These are phyloP conservation scores for Drosophila ustulata DNA, from an alignment of 2,888 invertebrate genomes.

Conservation along the genomic window DNA sequence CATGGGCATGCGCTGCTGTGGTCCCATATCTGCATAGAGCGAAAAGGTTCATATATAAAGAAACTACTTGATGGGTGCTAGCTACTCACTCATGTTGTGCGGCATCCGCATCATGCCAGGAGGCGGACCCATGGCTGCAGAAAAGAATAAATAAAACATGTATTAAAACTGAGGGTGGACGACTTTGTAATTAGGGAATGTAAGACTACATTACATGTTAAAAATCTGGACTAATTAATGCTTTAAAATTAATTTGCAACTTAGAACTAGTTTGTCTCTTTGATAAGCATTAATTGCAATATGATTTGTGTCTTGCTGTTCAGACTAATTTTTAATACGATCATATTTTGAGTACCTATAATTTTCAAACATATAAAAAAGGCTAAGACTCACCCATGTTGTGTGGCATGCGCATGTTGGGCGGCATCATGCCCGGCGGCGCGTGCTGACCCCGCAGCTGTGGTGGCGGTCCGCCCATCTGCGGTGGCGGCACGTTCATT, in stretches of 20 bases:
- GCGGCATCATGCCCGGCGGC: conserved; percentile 74
- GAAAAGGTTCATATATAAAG: too few species aligned
- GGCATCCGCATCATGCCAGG: conserved; percentile 76
- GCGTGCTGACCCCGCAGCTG: conserved; percentile 68
- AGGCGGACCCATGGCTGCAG: conserved; percentile 77
- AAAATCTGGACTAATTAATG: too few species aligned
- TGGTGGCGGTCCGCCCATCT: conserved; percentile 78
- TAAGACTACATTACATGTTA: too few species aligned
- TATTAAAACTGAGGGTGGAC: too few species aligned
- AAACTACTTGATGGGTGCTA: not conserved
- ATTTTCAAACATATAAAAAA: too few species aligned
- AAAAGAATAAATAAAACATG: not conserved
- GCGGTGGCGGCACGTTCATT: conserved; percentile 69
- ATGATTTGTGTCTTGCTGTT: too few species aligned
- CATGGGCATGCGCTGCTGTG: conserved; percentile 72
- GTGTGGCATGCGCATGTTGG: conserved; percentile 70
- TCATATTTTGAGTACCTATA: too few species aligned
- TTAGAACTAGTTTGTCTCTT: too few species aligned
- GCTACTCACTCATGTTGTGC: conserved; percentile 49
- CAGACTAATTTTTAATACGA: too few species aligned
- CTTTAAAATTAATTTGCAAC: too few species aligned
- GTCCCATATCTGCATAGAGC: conserved; percentile 74
- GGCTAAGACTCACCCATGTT: conserved; percentile 70
- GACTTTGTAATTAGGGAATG: too few species aligned
- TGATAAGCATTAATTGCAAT: too few species aligned